A percentile compares a stretch with the other conserved stretches of the same genome.
These are phyloP conservation scores for Gorsachius goisagi DNA, from an alignment of 2,113 vertebrate genomes.

Conservation along the genomic window DNA sequence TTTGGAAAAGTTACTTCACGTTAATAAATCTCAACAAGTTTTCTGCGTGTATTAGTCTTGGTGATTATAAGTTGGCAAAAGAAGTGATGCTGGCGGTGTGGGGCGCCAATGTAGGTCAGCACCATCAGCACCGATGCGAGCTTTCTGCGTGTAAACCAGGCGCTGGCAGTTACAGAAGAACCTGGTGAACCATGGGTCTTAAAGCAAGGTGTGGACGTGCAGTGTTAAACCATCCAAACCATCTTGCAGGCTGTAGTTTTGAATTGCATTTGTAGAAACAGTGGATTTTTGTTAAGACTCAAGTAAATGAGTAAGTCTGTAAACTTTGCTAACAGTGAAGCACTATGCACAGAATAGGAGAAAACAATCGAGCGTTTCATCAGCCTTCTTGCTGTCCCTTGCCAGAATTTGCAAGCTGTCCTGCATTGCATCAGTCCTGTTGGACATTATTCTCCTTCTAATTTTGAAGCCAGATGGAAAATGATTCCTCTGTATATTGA, in stretches of 20 bases:
- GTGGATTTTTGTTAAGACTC: not conserved
- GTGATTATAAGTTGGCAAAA: not conserved
- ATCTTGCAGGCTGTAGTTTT: not conserved
- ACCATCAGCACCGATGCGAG: accelerated
- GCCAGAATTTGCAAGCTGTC: not conserved
- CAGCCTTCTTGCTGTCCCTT: not conserved
- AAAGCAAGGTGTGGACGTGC: not conserved
- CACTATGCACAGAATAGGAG: slow-evolving; percentile 23
- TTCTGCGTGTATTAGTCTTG: not conserved
- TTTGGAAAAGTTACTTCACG: not conserved
- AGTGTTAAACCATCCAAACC: not conserved
- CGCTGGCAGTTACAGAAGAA: not conserved
- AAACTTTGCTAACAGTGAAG: not conserved
- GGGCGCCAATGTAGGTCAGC: not conserved
- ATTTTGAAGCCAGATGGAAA: not conserved
- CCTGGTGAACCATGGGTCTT: not conserved
- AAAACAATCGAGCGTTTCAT: slow-evolving; percentile 23
- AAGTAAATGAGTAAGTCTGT: not conserved
- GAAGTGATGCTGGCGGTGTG: not conserved
- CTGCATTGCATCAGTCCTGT: slow-evolving; percentile 24
- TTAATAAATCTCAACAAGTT: not conserved
- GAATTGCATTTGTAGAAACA: not conserved
- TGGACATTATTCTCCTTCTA: not conserved
- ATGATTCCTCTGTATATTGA: not conserved
- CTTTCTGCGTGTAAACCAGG: not conserved